Conservation (phyloP, 2,113 vertebrate genomes). For the Astatotilapia flaviijosephi region DNA sequence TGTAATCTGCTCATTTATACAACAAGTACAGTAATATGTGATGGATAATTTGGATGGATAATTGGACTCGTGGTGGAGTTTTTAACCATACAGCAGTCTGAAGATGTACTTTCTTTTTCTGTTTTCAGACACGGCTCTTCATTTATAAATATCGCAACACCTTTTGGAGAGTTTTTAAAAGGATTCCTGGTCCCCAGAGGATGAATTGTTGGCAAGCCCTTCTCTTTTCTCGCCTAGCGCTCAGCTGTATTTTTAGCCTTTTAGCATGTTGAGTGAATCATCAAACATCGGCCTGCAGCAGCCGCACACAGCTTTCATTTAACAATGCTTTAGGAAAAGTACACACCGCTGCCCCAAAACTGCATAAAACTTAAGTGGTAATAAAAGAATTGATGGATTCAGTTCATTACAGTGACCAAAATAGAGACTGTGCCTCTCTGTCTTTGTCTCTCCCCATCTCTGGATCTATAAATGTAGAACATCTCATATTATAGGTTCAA, state of each 20-base stretch:
- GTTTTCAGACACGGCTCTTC: not conserved
- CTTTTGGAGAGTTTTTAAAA: not conserved
- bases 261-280: not conserved
- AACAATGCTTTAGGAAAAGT: not conserved
- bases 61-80: not conserved
- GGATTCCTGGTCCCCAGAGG: not conserved
- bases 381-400: not conserved
- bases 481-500: slow-evolving; percentile 19
- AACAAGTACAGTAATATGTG: not conserved
- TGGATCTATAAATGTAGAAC: slow-evolving; percentile 6
- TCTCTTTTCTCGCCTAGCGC: not conserved
- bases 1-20: not conserved
- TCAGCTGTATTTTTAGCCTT: not conserved
- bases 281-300: not conserved
- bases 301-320: not conserved
- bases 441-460: not conserved
- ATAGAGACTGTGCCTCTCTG: not conserved
- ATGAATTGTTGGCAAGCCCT: not conserved
- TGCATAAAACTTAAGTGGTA: not conserved
- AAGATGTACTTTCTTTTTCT: not conserved
- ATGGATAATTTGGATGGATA: not conserved
- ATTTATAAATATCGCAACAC: not conserved
- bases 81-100: not conserved
- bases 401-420: not conserved
- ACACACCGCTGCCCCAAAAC: not conserved